Conservation (phyloP, 2,888 invertebrate genomes). For the Drosophila incognita region DNA sequence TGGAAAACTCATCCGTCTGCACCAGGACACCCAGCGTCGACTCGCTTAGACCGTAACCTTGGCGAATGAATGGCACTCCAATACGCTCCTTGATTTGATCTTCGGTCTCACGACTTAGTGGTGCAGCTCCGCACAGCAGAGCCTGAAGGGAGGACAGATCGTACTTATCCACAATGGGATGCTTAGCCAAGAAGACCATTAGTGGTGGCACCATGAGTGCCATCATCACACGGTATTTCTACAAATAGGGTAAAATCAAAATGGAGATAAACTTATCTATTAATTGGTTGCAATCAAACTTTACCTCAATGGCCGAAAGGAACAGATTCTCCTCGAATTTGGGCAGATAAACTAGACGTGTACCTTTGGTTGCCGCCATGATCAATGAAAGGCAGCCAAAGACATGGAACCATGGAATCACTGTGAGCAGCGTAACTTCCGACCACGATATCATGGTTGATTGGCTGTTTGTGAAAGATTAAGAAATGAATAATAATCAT, state of each 20-base stretch:
- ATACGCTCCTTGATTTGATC: constrained; percentile 85
- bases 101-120: constrained; percentile 90
- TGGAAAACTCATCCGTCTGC: constrained; percentile 83
- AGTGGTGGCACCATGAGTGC: constrained; percentile 93
- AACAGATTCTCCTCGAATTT: constrained; percentile 91
- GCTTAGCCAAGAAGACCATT: constrained; percentile 92
- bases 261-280: no score
- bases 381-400: constrained; percentile 90
- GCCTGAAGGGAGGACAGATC: constrained; percentile 90
- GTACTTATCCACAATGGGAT: constrained; percentile 91
- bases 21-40: constrained; percentile 87
- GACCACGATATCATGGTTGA: constrained; percentile 67
- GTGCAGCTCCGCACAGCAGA: constrained; percentile 93
- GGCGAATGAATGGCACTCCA: constrained; percentile 87
- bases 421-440: constrained; percentile 86
- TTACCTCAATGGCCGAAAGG: constrained; percentile 88
- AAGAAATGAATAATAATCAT: background rate
- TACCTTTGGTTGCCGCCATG: constrained; percentile 87
- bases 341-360: constrained; percentile 87
- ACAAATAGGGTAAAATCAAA: constrained; percentile 4
- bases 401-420: constrained; percentile 94
- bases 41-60: constrained; percentile 94
- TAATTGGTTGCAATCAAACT: background rate
- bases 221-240: constrained; percentile 87
- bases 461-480: constrained; percentile 55